A percentile compares a stretch with the other conserved stretches of the same genome.
Evolutionary conservation across 2,888 invertebrate species (phyloP).

Genomic region (Drosophila mettleri): DNA sequence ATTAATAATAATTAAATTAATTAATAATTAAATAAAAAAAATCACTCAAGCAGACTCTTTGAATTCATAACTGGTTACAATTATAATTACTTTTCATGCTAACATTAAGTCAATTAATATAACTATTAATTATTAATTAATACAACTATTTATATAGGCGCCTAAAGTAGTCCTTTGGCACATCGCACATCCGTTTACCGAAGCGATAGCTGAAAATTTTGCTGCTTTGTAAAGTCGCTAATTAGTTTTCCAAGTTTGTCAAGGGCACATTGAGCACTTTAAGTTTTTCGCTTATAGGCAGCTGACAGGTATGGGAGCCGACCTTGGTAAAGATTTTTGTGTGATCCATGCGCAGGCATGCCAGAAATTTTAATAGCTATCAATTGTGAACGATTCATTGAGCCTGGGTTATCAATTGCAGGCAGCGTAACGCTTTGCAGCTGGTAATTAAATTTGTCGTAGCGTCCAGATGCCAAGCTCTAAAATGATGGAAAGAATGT

Average conservation of each 20-base stretch:
- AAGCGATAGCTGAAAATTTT: neutral
- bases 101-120: too few species aligned
- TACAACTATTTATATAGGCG: too few species aligned
- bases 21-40: too few species aligned
- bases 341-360: slow-evolving; percentile 49
- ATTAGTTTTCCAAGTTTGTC: slow-evolving; percentile 32
- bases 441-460: slow-evolving; percentile 75
- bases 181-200: neutral
- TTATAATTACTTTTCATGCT: too few species aligned
- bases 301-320: slow-evolving; percentile 10
- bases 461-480: slow-evolving; percentile 58
- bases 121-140: too few species aligned
- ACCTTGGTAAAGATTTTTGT: slow-evolving; percentile 40
- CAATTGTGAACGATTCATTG: slow-evolving; percentile 68
- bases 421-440: slow-evolving; percentile 49
- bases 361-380: slow-evolving; percentile 67
- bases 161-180: neutral
- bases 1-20: too few species aligned
- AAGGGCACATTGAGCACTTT: slow-evolving; percentile 13
- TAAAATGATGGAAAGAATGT: neutral
- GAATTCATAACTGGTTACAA: too few species aligned
- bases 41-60: too few species aligned
- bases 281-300: slow-evolving; percentile 7
- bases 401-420: slow-evolving; percentile 69
- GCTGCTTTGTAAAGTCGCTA: slow-evolving; percentile 17